phyloP scores from a whole-genome alignment of 2,113 vertebrate species.

The Abramis brama region DNA sequence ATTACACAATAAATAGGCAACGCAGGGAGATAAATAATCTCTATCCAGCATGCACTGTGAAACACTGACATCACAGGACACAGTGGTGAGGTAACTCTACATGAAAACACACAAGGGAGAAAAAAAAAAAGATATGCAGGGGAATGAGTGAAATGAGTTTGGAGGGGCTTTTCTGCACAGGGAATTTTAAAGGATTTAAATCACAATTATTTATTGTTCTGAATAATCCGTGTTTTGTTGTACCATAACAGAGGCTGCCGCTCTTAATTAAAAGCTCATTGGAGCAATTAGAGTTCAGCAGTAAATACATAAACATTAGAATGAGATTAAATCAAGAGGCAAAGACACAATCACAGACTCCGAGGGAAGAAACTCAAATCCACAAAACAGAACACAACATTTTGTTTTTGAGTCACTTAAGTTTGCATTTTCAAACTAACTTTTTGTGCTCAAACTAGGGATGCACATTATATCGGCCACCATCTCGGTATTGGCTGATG shows the following conservation, averaged over 20 bases:
- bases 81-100: slow-evolving; percentile 15
- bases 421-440: background rate
- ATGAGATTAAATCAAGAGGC: slow-evolving; percentile 50
- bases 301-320: slow-evolving; percentile 37
- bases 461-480: too few relatives aligned
- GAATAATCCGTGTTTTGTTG: slow-evolving; percentile 4
- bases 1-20: slow-evolving; percentile 4
- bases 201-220: slow-evolving; percentile 14
- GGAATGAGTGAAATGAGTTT: slow-evolving; percentile 35
- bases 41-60: background rate
- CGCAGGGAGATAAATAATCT: slow-evolving; percentile 15
- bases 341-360: background rate
- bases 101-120: background rate
- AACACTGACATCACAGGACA: background rate
- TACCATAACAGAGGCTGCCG: slow-evolving; percentile 40
- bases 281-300: slow-evolving; percentile 41
- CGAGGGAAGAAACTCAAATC: background rate
- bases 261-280: slow-evolving; percentile 62
- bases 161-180: slow-evolving; percentile 49
- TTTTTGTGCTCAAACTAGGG: background rate
- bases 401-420: background rate
- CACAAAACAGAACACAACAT: background rate
- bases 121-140: background rate
- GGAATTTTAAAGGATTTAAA: slow-evolving; percentile 15
- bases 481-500: too few relatives aligned